These are phyloP conservation scores for Procambarus clarkii DNA, from an alignment of 1,140 invertebrate genomes.

Conservation along the genomic window DNA sequence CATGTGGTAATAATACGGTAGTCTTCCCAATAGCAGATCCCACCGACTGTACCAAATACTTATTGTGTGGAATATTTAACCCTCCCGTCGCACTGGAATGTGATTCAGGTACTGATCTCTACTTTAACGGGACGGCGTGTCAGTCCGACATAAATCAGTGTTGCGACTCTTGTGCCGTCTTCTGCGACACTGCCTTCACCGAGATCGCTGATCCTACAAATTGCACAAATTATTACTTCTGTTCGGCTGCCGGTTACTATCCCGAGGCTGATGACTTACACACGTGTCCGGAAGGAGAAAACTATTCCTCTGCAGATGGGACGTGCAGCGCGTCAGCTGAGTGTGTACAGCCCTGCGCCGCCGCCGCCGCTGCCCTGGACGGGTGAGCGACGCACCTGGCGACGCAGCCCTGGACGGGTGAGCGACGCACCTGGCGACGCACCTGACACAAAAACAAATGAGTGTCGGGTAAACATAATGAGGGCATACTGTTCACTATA, in stretches of 20 bases:
- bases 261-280: neutral
- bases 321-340: neutral
- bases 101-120: neutral
- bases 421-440: too few relatives aligned
- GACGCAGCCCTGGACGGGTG: too few relatives aligned
- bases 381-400: too few relatives aligned
- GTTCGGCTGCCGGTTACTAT: neutral
- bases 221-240: constrained; percentile 8
- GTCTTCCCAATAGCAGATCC: neutral
- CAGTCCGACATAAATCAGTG: neutral
- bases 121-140: neutral
- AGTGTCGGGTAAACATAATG: too few relatives aligned
- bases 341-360: neutral
- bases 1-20: neutral
- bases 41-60: neutral
- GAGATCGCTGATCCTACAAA: constrained; percentile 22
- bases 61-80: neutral
- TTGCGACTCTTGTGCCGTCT: neutral
- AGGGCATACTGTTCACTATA: too few relatives aligned
- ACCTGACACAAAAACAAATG: too few relatives aligned
- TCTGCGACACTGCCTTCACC: neutral
- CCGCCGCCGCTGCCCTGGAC: too few relatives aligned
- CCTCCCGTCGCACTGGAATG: neutral
- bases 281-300: neutral
- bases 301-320: neutral